Evolutionary conservation across 2,797 vertebrate genomes (phyloP).

Genomic region (Melanotaenia nigrans): DNA sequence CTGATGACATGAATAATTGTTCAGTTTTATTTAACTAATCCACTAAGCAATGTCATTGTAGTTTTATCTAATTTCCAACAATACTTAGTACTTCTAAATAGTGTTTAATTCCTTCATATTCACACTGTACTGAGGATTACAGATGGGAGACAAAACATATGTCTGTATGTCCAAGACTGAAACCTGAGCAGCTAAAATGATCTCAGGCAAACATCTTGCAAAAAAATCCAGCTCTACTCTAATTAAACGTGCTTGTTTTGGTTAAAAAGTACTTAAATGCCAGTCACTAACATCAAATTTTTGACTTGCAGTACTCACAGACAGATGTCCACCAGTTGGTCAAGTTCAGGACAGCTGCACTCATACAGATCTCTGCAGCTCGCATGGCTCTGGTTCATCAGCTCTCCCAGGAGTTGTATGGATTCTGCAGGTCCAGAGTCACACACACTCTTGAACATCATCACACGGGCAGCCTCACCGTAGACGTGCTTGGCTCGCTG

Average conservation of each 20-base stretch:
- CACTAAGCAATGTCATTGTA: too few relatives aligned
- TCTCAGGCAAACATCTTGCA: too few relatives aligned
- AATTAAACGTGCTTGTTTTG: not conserved
- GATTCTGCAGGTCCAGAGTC: slow-evolving; percentile 80
- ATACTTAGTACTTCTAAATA: too few relatives aligned
- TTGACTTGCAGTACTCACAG: slow-evolving; percentile 77
- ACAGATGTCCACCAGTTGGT: slow-evolving; percentile 93
- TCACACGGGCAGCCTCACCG: slow-evolving; percentile 91
- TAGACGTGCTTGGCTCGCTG: slow-evolving; percentile 95
- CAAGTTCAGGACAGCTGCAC: slow-evolving; percentile 95
- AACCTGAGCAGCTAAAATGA: not conserved
- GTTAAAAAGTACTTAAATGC: not conserved
- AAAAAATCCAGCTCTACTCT: not conserved
- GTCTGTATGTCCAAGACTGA: not conserved
- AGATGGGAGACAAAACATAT: not conserved
- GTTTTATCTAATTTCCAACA: too few relatives aligned
- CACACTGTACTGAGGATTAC: too few relatives aligned
- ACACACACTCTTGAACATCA: slow-evolving; percentile 90
- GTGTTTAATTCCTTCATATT: too few relatives aligned
- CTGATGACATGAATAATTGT: not conserved
- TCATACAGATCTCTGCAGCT: slow-evolving; percentile 96
- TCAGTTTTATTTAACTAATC: too few relatives aligned
- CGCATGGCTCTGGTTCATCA: slow-evolving; percentile 94
- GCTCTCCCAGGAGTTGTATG: slow-evolving; percentile 86
- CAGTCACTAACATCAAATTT: not conserved